Percentiles rank a stretch among this genome's conserved stretches.
Conservation (phyloP, 2,888 invertebrate species). For the Alviniconcha strummeri region DNA sequence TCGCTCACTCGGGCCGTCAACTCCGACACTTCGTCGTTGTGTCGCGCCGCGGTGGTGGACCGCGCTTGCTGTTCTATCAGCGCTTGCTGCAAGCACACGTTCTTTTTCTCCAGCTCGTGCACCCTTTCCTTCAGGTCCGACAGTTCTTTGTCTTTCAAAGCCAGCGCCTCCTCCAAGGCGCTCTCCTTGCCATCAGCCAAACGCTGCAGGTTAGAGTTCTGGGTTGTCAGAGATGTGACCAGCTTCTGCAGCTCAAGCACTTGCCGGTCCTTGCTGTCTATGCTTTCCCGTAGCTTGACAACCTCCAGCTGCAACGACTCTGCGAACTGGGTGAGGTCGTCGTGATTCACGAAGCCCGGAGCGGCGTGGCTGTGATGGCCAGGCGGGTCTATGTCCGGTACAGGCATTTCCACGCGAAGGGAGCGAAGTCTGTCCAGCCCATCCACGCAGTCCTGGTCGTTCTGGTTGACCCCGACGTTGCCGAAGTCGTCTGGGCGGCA, state of each 20-base stretch:
- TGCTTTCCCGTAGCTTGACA: constrained; percentile 45
- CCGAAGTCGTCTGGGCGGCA: no score
- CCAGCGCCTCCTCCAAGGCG: constrained; percentile 9
- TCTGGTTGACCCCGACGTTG: not conserved
- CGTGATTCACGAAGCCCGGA: not conserved
- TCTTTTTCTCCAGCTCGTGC: constrained; percentile 3
- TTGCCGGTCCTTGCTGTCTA: constrained; percentile 39
- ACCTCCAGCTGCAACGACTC: constrained; percentile 49
- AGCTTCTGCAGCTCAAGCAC: constrained; percentile 36
- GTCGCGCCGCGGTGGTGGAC: not conserved
- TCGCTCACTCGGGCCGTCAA: not conserved
- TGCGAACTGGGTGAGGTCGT: constrained; percentile 34
- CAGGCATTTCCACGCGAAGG: not conserved
- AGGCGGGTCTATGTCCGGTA: not conserved
- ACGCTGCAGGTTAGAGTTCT: constrained; percentile 21
- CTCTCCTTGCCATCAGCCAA: not conserved
- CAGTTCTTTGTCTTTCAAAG: constrained; percentile 16
- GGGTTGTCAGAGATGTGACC: constrained; percentile 18
- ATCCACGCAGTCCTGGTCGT: not conserved
- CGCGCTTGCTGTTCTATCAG: not conserved
- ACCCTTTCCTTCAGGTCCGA: not conserved
- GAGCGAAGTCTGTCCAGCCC: not conserved
- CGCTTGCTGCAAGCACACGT: constrained; percentile 7
- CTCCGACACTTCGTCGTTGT: not conserved
- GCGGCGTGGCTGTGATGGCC: not conserved